Evolutionary conservation across 1,140 invertebrate genomes (phyloP), one percentile per base, ranked within the genome.

Genomic region (Cotesia glomerata): DNA sequence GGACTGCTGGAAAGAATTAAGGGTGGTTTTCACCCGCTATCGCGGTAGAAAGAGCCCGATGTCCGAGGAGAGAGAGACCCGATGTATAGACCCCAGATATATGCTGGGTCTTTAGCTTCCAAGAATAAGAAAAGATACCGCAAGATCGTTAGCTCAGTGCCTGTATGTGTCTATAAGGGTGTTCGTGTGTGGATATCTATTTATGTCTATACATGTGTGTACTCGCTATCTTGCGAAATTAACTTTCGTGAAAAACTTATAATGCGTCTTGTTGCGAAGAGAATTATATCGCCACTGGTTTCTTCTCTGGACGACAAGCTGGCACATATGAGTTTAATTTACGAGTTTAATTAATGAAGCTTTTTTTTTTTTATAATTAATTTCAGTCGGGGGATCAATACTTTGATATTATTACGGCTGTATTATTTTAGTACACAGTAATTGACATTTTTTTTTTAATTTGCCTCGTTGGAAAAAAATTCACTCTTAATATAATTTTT

Each of bases 221-320:
- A 78, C 74, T 79, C 11, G 39, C 39, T 45, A 45, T 45, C 75
- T 71, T 72, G 75, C 74, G 79, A 77, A 81, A 81, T 81, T 79
- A 82, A 81, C 81, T 78, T 77, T 78, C 18, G 68, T 52, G 71
- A 82, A 82, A 81, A 82, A 81, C 81, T 82, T 82, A 82, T 82
- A 82, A 82, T 81, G 81, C 75, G 80, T 81, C 79, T 80, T 81
- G 75, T 76, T 75, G 76, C 73, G 74, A 78, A 78, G 76, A 70
- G 70, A 36, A 61, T 36, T 32, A 32, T 26, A 62, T 35, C 32
- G 67, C 34, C 14, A 18, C 26, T n/a, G 13, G 59, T n/a, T 49
- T 7, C 11, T 49, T 14, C 4, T 36, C 26, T 36, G 18, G 13
- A 16, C 52, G 69, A 75, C 71, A 67, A 72, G 68, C 74, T 75